These are phyloP conservation scores for Sandelia bainsii DNA, from an alignment of 2,797 vertebrate species.

Conservation along the genomic window DNA sequence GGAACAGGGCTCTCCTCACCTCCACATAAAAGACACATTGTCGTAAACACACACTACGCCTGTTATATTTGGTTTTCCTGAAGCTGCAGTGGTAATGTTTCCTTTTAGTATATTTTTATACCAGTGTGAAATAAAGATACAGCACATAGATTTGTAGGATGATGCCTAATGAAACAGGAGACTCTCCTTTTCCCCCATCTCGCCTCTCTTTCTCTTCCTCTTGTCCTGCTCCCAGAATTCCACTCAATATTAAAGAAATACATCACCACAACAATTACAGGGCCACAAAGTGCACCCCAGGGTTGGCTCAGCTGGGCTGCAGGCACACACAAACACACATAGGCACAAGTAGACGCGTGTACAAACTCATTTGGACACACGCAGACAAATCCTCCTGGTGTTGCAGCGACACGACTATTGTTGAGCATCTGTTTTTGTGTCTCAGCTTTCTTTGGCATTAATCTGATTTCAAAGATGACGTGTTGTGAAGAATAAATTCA, in stretches of 20 bases:
- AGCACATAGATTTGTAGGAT: neutral
- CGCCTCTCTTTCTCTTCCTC: slow-evolving; percentile 1
- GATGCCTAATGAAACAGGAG: slow-evolving; percentile 25
- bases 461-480: neutral
- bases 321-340: slow-evolving; percentile 16
- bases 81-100: slow-evolving; percentile 21
- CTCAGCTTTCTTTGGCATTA: neutral
- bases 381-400: neutral
- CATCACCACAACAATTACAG: slow-evolving; percentile 80
- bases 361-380: slow-evolving; percentile 18
- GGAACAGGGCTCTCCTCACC: slow-evolving; percentile 77
- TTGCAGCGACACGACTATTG: slow-evolving; percentile 16
- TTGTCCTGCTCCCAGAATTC: slow-evolving; percentile 58
- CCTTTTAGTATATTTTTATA: neutral
- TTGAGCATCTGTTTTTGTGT: slow-evolving; percentile 18
- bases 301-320: slow-evolving; percentile 70
- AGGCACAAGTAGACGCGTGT: slow-evolving; percentile 22
- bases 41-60: slow-evolving; percentile 42
- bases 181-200: slow-evolving; percentile 21
- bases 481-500: neutral
- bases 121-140: neutral
- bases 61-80: neutral
- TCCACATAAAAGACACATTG: slow-evolving; percentile 64
- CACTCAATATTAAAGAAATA: slow-evolving; percentile 82
- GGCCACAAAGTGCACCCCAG: slow-evolving; percentile 64